Percentiles rank a stretch among this genome's conserved stretches.
These are phyloP conservation scores for Amiota communis DNA, from an alignment of 2,888 invertebrate genomes.

Conservation along the genomic window DNA sequence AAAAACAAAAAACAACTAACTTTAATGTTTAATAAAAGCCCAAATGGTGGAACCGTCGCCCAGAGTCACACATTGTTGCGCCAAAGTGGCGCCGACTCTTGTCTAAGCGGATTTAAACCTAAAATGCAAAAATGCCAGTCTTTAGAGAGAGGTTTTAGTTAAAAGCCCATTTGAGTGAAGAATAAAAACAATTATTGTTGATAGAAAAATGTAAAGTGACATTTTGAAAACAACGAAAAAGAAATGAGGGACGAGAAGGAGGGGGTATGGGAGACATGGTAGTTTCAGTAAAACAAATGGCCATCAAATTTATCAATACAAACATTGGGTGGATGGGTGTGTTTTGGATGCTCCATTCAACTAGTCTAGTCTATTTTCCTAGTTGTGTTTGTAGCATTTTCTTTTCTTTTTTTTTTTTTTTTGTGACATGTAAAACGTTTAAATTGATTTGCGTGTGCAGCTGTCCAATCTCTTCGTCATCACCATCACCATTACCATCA, in stretches of 20 bases:
- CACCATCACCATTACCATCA: no score
- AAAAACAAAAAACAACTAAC: neutral
- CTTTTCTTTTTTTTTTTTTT: neutral
- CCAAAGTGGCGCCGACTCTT: neutral
- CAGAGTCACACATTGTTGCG: neutral
- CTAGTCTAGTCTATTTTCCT: neutral
- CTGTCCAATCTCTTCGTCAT: neutral
- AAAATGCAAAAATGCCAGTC: neutral
- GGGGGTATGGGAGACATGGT: neutral
- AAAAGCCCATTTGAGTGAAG: no score
- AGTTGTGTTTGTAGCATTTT: slow-evolving; percentile 2
- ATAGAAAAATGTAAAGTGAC: neutral
- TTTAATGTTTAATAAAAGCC: slow-evolving; percentile 29
- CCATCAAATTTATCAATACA: neutral
- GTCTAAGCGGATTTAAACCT: neutral
- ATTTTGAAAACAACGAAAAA: neutral
- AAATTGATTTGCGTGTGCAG: slow-evolving; percentile 25
- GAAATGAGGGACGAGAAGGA: neutral
- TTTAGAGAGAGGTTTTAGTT: no score
- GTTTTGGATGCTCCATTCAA: neutral
- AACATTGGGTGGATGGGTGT: neutral
- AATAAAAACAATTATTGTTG: no score
- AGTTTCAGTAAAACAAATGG: neutral
- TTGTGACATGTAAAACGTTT: slow-evolving; percentile 22
- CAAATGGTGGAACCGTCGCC: slow-evolving; percentile 4